Evolutionary conservation across 1,140 invertebrate species (phyloP), one percentile per base, ranked within the genome.

Genomic region (Pogonognathellus flavescens): DNA sequence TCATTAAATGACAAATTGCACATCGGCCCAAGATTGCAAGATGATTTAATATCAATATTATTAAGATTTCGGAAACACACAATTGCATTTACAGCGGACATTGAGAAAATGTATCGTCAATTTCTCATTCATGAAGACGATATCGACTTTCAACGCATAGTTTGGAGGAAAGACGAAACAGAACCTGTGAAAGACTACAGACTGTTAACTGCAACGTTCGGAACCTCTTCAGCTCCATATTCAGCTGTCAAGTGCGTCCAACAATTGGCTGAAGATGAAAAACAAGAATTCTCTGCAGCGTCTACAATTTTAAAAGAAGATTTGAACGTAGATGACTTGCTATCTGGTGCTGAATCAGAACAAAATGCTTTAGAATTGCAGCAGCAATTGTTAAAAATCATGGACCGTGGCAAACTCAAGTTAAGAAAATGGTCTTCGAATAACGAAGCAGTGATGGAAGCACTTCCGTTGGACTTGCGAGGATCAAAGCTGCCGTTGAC

Each of bases 401-500:
- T 90, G 0, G n/a, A 52, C 22, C 14, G 50, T 8, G 90, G 89
- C 10, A 86, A 88, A 22, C 90, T 91, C 31, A 31, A 88, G 16
- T 55, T 91, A 22, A 57, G 89, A 22, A 90, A 91, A 85, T 90
- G 91, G 90, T 84, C 88, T 9, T 89, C 90, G 0, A 91, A 90
- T 84, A 14, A 3, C 10, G 0, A 10, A 0, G 82, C 80, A 70
- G 3, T 89, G 1, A 16, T 88, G 11, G 49, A 87, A n/a, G 14
- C 13, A 18, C 59, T 88, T 9, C 86, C 87, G 8, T 16, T 18
- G 0, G 62, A 87, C 7, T 6, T 70, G 41, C 13, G 85, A n/a
- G 86, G 86, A 31, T 70, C 82, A 0, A 66, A 84, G 14, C 9
- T 83, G 9, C 49, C 84, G 13, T 76, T 11, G 86, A 87, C 25